These are phyloP conservation scores for Falcaria lacertinaria DNA, from an alignment of 2,888 invertebrate species.

Conservation along the genomic window DNA sequence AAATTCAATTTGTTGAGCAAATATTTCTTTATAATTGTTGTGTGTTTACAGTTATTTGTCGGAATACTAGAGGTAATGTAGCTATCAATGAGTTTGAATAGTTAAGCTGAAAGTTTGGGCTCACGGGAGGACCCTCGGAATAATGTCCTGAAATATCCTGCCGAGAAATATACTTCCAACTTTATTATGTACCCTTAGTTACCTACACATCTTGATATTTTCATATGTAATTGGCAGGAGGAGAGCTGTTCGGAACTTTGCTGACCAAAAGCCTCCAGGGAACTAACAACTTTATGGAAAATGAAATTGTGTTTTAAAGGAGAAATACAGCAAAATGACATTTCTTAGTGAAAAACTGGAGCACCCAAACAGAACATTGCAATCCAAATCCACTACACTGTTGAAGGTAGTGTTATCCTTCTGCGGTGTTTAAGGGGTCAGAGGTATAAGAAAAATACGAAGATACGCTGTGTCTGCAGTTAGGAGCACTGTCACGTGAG, in stretches of 20 bases:
- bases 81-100: slow-evolving; percentile 51
- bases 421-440: too few species aligned
- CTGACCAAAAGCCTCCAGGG: slow-evolving; percentile 10
- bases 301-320: not conserved
- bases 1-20: slow-evolving; percentile 11
- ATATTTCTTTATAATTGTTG: slow-evolving; percentile 11
- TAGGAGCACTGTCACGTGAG: too few species aligned
- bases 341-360: too few species aligned
- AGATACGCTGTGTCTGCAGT: too few species aligned
- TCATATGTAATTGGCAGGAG: slow-evolving; percentile 20
- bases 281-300: slow-evolving; percentile 8
- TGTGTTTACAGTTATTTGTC: slow-evolving; percentile 21
- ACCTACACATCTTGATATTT: slow-evolving; percentile 21
- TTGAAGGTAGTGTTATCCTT: too few species aligned
- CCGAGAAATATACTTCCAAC: slow-evolving; percentile 34
- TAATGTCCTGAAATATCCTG: slow-evolving; percentile 44
- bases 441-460: too few species aligned
- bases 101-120: slow-evolving; percentile 48
- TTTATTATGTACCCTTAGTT: slow-evolving; percentile 27
- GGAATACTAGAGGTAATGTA: slow-evolving; percentile 27
- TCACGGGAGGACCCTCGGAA: slow-evolving; percentile 45
- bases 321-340: too few species aligned
- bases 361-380: too few species aligned
- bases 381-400: too few species aligned
- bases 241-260: not conserved